phyloP scores from a whole-genome alignment of 2,113 vertebrate species.

The Zapus hudsonius region DNA sequence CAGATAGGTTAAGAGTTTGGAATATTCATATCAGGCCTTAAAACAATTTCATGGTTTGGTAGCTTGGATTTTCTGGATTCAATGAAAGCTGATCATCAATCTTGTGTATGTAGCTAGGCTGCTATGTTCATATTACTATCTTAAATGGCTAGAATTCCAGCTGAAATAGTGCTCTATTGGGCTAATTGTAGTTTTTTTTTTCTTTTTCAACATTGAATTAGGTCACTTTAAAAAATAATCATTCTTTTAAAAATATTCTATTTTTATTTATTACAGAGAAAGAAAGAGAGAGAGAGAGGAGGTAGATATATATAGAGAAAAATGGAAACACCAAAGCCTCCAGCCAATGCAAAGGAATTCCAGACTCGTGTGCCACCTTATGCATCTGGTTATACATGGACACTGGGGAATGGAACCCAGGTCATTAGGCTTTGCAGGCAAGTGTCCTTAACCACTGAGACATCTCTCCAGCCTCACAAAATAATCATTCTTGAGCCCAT shows the following conservation, averaged over 20 bases:
- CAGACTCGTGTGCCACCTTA: too few species aligned
- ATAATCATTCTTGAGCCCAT: neutral
- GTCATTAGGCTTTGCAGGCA: too few species aligned
- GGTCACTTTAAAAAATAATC: neutral
- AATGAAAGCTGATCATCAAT: neutral
- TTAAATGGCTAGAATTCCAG: neutral
- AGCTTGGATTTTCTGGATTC: neutral
- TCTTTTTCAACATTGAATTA: neutral
- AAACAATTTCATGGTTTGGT: neutral
- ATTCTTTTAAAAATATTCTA: fast-evolving
- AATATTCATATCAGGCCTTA: neutral
- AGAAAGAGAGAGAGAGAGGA: too few species aligned
- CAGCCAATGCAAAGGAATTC: too few species aligned
- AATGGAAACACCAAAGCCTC: too few species aligned
- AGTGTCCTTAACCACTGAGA: too few species aligned
- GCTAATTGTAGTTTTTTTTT: neutral
- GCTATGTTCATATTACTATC: neutral
- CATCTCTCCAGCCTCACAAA: too few species aligned
- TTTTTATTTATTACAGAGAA: too few species aligned
- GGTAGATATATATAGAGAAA: too few species aligned
- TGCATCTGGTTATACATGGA: too few species aligned
- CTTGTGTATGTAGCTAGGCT: neutral
- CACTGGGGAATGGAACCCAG: too few species aligned
- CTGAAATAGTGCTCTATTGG: neutral
- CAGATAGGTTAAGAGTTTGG: neutral